Evolutionary conservation across 2,113 vertebrate species (phyloP).

Genomic region (Amblyopsis rosae): DNA sequence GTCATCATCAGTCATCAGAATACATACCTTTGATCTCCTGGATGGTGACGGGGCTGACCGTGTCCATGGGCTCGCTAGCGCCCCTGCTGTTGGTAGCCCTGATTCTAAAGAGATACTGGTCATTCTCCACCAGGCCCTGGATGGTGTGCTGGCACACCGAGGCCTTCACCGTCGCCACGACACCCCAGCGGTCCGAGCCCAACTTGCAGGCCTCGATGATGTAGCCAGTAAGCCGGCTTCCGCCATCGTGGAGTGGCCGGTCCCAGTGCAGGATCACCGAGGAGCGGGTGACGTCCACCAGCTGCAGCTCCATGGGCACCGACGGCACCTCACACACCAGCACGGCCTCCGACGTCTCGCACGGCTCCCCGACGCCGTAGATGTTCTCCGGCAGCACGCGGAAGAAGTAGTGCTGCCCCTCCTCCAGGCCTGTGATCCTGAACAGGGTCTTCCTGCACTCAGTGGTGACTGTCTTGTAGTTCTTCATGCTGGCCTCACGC

Average conservation of each 20-base stretch:
- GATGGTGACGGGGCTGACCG: conserved; percentile 86
- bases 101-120: conserved; percentile 94
- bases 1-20: neutral
- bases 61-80: conserved; percentile 90
- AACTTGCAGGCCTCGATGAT: conserved; percentile 91
- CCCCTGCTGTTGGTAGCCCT: conserved; percentile 94
- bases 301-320: conserved; percentile 85
- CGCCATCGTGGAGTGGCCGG: conserved; percentile 89
- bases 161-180: conserved; percentile 85
- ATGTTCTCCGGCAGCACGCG: conserved; percentile 97
- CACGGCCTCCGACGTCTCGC: conserved; percentile 89
- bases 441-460: conserved; percentile 96
- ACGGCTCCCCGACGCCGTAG: conserved; percentile 93
- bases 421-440: conserved; percentile 87
- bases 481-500: conserved; percentile 95
- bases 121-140: conserved; percentile 89
- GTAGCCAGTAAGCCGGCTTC: conserved; percentile 90
- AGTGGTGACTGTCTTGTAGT: conserved; percentile 94
- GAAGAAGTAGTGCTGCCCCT: conserved; percentile 93
- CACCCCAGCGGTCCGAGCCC: conserved; percentile 90
- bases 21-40: conserved; percentile 88
- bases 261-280: conserved; percentile 90
- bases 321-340: conserved; percentile 92
- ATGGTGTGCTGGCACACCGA: conserved; percentile 83
- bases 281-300: conserved; percentile 89